Evolutionary conservation across 2,888 invertebrate genomes (phyloP).

Genomic region (Cynaeus angustus): DNA sequence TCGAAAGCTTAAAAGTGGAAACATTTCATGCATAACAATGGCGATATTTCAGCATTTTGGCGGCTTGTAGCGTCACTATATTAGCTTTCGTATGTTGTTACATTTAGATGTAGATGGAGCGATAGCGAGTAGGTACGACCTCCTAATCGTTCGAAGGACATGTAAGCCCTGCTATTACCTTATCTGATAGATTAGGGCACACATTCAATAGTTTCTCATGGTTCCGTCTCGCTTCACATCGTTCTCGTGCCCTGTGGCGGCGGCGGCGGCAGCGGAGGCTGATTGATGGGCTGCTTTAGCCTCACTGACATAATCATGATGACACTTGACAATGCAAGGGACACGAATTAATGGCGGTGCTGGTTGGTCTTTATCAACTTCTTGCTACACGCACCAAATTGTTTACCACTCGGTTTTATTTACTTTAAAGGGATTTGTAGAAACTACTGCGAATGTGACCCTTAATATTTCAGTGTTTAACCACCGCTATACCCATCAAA

Average conservation of each 20-base stretch:
- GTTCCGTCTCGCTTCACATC: constrained; percentile 32
- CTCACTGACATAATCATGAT: constrained; percentile 62
- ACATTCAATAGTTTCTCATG: constrained; percentile 49
- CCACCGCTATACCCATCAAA: no score
- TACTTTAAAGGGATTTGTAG: background rate
- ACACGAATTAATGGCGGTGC: constrained; percentile 61
- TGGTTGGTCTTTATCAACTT: constrained; percentile 61
- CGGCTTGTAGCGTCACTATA: constrained; percentile 9
- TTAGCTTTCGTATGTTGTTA: constrained; percentile 30
- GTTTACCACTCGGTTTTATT: constrained; percentile 6
- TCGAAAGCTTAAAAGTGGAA: constrained; percentile 24
- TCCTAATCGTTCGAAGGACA: constrained; percentile 53
- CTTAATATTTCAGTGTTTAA: no score
- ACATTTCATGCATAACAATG: constrained; percentile 44
- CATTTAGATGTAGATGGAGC: constrained; percentile 48
- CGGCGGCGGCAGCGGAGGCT: constrained; percentile 33
- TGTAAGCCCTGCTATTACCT: constrained; percentile 53
- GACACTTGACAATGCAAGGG: constrained; percentile 62
- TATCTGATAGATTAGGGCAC: constrained; percentile 53
- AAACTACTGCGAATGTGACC: no score
- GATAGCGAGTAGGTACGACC: constrained; percentile 45
- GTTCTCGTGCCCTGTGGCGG: constrained; percentile 2
- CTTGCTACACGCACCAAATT: constrained; percentile 12
- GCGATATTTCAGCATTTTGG: constrained; percentile 37
- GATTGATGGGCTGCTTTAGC: constrained; percentile 59